These are phyloP conservation scores for Cichlasoma orientale DNA, from an alignment of 2,797 vertebrate genomes.

Conservation along the genomic window DNA sequence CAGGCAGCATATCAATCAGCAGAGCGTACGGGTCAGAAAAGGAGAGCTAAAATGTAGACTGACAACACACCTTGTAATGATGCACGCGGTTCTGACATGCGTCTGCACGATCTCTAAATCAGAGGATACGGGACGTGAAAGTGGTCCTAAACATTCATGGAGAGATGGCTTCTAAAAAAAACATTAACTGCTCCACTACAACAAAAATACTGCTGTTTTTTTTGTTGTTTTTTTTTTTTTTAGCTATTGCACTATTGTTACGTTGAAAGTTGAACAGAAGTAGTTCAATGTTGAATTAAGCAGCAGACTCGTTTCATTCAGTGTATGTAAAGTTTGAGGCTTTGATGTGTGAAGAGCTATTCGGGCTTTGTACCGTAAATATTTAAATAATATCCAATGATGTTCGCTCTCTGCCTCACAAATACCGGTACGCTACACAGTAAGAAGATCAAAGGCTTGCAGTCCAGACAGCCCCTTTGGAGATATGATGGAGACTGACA, in stretches of 20 bases:
- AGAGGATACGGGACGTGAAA: neutral
- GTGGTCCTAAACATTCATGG: neutral
- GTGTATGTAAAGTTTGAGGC: neutral
- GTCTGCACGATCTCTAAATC: neutral
- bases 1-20: slow-evolving; percentile 50
- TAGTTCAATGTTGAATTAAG: slow-evolving; percentile 17
- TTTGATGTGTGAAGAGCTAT: slow-evolving; percentile 53
- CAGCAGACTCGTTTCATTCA: slow-evolving; percentile 25
- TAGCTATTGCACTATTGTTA: neutral
- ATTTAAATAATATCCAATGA: slow-evolving; percentile 67
- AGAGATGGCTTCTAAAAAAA: neutral
- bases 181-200: neutral
- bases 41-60: slow-evolving; percentile 13
- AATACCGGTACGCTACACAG: slow-evolving; percentile 35
- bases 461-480: slow-evolving; percentile 45
- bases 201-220: neutral
- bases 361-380: slow-evolving; percentile 60
- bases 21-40: slow-evolving; percentile 16
- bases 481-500: slow-evolving; percentile 69
- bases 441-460: slow-evolving; percentile 67
- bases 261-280: slow-evolving; percentile 28
- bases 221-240: neutral
- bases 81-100: slow-evolving; percentile 19
- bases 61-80: slow-evolving; percentile 37
- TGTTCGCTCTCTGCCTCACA: slow-evolving; percentile 33